Base-by-base conservation (phyloP, 2,797 vertebrate genomes). In the Apogon hyalosoma region DNA sequence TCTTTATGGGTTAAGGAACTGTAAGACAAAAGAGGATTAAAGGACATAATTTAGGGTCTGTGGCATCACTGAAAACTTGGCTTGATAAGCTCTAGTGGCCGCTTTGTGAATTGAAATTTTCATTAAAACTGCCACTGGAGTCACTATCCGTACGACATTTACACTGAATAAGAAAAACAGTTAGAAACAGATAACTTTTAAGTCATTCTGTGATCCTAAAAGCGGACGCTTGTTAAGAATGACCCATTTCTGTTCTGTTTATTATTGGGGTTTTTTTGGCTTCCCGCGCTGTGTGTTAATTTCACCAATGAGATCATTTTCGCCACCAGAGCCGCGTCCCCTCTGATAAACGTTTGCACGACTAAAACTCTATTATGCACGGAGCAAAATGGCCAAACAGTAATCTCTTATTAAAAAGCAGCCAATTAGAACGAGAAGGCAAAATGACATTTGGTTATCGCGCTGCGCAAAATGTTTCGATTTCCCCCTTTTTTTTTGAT, bases 401-500 rank as follows among this genome's bases (percentile, higher is more conserved):
- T 66, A 76, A 76, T 82, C 76, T 80, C 54, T 77, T 63, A 70
- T 82, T 83, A 75, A 81, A 86, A 84, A 69, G 66, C 80, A 80
- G 76, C 75, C 83, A 79, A 82, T 83, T 85, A 85, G 47, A 68
- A 45, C 55, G 43, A 45, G 41, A 55, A 68, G 83, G 64, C 45
- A 77, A 78, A 88, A 80, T 75, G 16, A 61, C 74, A 75, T 76
- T 86, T 56, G 79, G 79, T 82, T 83, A 84, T 87, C 82, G 75
- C 60, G 38, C 4, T 8, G 31, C 38, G 40, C 49, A 43, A 83
- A 84, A 82, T 81, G 70, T 72, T 82, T 85, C 47, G 46, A 82
- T 86, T 82, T 82, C n/a, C 72, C 63, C 7, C 13, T 2, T 39
- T 61, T 36, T 70, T 66, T 80, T 75, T 85, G 73, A 81, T 87